A percentile compares a stretch with the other conserved stretches of the same genome.
Evolutionary conservation across 2,113 vertebrate species (phyloP).

Genomic region (Phaethon lepturus): DNA sequence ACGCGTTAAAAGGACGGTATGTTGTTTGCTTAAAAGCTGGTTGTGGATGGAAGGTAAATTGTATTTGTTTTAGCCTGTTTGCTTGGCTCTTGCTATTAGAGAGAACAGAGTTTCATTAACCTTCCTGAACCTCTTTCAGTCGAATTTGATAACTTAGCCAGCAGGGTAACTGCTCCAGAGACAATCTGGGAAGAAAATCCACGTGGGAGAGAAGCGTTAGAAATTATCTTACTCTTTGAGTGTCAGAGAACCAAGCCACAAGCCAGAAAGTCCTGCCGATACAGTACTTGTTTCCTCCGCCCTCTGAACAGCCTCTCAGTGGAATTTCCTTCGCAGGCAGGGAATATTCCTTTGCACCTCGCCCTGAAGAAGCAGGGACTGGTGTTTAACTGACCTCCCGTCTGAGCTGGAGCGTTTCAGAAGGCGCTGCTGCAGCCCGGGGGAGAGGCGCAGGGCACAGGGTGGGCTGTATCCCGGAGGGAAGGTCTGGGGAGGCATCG

Average conservation of each 20-base stretch:
- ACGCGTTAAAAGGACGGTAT: slow-evolving; percentile 92
- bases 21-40: slow-evolving; percentile 8
- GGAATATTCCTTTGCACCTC: background rate
- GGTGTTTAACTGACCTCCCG: background rate
- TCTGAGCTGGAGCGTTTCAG: background rate
- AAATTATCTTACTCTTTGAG: background rate
- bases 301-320: background rate
- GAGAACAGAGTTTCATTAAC: background rate
- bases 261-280: background rate
- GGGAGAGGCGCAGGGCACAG: accelerated
- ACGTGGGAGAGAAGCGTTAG: background rate
- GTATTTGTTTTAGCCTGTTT: background rate
- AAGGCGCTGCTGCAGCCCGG: accelerated
- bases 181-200: background rate
- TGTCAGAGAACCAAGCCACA: background rate
- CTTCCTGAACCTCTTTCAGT: background rate
- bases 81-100: background rate
- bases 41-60: accelerated
- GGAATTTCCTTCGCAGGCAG: background rate
- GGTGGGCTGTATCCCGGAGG: background rate
- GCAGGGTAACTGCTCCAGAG: background rate
- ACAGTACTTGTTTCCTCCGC: accelerated
- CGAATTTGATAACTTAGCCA: background rate
- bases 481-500: background rate
- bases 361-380: background rate